Base-by-base conservation (phyloP, 2,888 invertebrate species). In the Syrphus vitripennis region DNA sequence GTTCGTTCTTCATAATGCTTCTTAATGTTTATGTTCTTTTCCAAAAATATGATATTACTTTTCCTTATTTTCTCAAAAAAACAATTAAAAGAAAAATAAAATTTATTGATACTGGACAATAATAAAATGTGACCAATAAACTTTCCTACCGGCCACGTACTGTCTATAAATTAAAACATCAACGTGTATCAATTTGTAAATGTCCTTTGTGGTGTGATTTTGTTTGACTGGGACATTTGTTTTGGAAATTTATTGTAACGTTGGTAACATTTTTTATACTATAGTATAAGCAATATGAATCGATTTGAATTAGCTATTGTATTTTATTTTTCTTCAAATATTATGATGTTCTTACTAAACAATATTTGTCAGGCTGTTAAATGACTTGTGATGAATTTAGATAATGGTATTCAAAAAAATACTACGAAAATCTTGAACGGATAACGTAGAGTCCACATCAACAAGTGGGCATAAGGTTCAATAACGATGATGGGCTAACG, bases 1-100 rank as follows among this genome's bases (percentile, higher is more conserved):
- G 92, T 90, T 92, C 90, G 88, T 92, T 90, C 82, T 92, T 92
- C 92, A 92, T 92, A 77, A 80, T 87, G 14, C 14, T 21, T 2
- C 10, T 37, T 26, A 16, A 4, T 63, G 29, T 14, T 29, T 26
- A 4, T 31, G 0, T 1, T n/a, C 48, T 34, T 31, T 10, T 45
- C n/a, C n/a, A n/a, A n/a, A n/a, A n/a, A n/a, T n/a, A n/a, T n/a
- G n/a, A n/a, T n/a, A n/a, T n/a, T 50, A 29, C 34, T 19, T 57
- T 61, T 3, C 7, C 1, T 45, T 24, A 3, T 50, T 24, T 50
- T n/a, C 3, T 26, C n/a, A n/a, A n/a, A n/a, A 26, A 50, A 50
- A 2, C 2, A 48, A 10, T 10, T 45, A 48, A 24, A 21, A 21
- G 48, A 50, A 14, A 53, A 37, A 4, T 31, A 14, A 6, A 55